Evolutionary conservation across 37 sponge, comb jelly and placozoan genomes (phyloP).

Genomic region (Beroe ovata): DNA sequence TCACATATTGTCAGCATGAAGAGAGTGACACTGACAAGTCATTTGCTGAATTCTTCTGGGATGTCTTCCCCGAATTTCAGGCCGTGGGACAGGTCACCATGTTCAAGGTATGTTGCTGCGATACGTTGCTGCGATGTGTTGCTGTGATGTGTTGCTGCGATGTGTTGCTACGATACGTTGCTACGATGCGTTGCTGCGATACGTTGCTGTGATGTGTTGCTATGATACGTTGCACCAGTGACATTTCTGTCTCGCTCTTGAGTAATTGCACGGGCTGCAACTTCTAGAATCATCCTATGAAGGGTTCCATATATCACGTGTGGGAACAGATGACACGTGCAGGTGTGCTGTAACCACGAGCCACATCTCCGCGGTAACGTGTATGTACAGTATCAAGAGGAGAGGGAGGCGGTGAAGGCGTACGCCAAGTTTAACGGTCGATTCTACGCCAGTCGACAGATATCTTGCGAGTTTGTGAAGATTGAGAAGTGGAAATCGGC

Average conservation of each 20-base stretch:
- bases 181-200: no score
- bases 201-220: no score
- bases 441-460: conserved; percentile 88
- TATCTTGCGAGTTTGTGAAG: conserved; percentile 85
- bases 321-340: no score
- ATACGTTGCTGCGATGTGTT: no score
- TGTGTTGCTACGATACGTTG: no score
- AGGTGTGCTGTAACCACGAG: conserved; percentile 92
- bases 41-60: conserved; percentile 83
- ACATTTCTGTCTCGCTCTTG: no score
- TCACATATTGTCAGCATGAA: conserved; percentile 78
- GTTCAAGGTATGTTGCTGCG: no score
- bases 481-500: conserved; percentile 77
- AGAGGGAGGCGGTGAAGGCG: conserved; percentile 82
- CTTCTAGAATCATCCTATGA: no score
- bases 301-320: no score
- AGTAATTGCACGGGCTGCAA: no score
- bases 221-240: no score
- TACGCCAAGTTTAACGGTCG: conserved; percentile 86
- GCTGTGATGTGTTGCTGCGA: no score
- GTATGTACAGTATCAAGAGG: conserved; percentile 89
- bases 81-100: conserved; percentile 82
- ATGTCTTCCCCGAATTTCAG: conserved; percentile 86
- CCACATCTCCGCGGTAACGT: conserved; percentile 95
- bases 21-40: conserved; percentile 80